Evolutionary conservation across 2,797 vertebrate genomes (phyloP).

Genomic region (Galaxias olidus): DNA sequence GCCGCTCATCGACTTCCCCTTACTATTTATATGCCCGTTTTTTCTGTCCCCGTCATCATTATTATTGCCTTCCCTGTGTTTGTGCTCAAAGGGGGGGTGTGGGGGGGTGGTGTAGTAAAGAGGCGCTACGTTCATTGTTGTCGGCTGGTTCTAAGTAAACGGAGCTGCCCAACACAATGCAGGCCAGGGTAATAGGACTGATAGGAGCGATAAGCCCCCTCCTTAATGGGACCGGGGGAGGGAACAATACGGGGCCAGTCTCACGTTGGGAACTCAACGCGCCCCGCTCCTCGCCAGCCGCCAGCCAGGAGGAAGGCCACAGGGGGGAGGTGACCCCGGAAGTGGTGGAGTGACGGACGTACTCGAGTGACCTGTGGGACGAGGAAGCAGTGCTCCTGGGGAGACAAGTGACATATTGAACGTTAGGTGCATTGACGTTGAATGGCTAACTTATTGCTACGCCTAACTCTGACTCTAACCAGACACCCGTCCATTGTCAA

Average conservation of each 20-base stretch:
- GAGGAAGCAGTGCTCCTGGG: slow-evolving; percentile 1
- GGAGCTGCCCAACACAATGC: slow-evolving; percentile 69
- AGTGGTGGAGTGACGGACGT: slow-evolving; percentile 23
- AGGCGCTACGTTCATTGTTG: slow-evolving; percentile 72
- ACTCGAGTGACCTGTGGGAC: slow-evolving; percentile 52
- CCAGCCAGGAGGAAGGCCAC: slow-evolving; percentile 52
- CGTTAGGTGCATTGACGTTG: slow-evolving; percentile 3
- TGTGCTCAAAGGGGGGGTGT: slow-evolving; percentile 44
- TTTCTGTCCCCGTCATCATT: slow-evolving; percentile 65
- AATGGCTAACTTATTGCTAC: not conserved
- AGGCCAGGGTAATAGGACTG: slow-evolving; percentile 62
- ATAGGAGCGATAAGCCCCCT: slow-evolving; percentile 61
- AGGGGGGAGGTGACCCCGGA: slow-evolving; percentile 40
- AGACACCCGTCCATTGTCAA: too few species aligned
- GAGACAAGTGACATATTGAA: slow-evolving; percentile 16
- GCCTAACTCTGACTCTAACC: too few species aligned
- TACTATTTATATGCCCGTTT: slow-evolving; percentile 70
- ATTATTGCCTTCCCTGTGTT: slow-evolving; percentile 73
- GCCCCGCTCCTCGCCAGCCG: slow-evolving; percentile 55
- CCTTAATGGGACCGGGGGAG: slow-evolving; percentile 54
- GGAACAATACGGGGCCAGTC: slow-evolving; percentile 67
- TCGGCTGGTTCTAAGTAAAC: slow-evolving; percentile 70
- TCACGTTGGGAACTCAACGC: slow-evolving; percentile 63
- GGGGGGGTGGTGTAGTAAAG: slow-evolving; percentile 45
- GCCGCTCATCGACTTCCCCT: slow-evolving; percentile 65